Base-by-base conservation (phyloP, 1,140 invertebrate genomes). In the Sinella curviseta region DNA sequence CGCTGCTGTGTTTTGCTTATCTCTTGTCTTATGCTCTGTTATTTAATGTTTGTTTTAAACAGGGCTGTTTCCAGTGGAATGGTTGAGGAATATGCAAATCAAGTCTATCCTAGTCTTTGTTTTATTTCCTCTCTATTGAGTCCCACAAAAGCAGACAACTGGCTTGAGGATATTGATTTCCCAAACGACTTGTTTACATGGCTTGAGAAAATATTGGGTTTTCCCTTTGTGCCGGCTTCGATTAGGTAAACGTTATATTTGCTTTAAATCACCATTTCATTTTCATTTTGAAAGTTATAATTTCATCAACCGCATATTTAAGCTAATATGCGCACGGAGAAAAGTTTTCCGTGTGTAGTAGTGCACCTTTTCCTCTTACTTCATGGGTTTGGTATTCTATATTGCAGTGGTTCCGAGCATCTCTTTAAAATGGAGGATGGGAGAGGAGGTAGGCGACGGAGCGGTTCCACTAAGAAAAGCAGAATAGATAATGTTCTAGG, bases 101-200 rank as follows among this genome's bases (percentile, higher is more conserved):
- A 34, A 12, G 12, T 74, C 16, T 74, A 39, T 54, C 74, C 36
- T n/a, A 39, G 1, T n/a, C 34, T 75, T 30, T 48, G 36, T 75
- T 48, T 48, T n/a, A 28, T 75, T 3, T 75, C 74, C 16, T 48
- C 26, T 3, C 70, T 14, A 34, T 26, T 74, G 16, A 14, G 34
- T 17, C 26, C 70, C 8, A 74, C 70, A 8, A 74, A 31, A 74
- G 70, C 70, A 74, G 70, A 74, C 30, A 74, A 74, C 34, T 74
- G 70, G 70, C 34, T 74, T 17, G 34, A 34, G 31, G 70, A 74
- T 74, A 34, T 74, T 31, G 70, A 36, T 60, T 60, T 60, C 57
- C 57, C 57, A 33, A 70, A 70, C 28, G 65, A 70, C 65, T 24
- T 70, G 65, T 31, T 31, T 33, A 33, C 34, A 48, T 75, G 74